A percentile compares a stretch with the other conserved stretches of the same genome.
phyloP scores from a whole-genome alignment of 2,888 invertebrate species.

The Rhorus exstirpatorius region DNA sequence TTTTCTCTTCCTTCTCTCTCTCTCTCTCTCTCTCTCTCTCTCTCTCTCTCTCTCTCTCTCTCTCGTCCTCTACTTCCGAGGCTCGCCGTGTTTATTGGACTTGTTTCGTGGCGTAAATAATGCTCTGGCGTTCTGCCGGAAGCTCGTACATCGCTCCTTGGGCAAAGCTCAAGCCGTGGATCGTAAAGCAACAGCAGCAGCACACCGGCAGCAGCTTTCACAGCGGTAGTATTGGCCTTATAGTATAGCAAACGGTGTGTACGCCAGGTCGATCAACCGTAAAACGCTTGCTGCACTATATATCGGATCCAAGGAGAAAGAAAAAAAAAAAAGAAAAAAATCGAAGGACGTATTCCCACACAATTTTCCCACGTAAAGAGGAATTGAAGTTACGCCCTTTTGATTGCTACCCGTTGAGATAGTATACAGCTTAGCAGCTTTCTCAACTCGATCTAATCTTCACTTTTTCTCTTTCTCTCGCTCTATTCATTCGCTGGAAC shows the following conservation, averaged over 20 bases:
- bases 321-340: background rate
- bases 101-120: constrained; percentile 81
- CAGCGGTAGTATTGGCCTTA: constrained; percentile 33
- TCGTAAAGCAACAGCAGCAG: constrained; percentile 76
- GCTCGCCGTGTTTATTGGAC: constrained; percentile 78
- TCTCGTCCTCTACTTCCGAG: constrained; percentile 53
- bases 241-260: constrained; percentile 21
- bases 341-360: background rate
- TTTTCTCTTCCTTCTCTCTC: constrained; percentile 20
- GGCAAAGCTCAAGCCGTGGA: constrained; percentile 72
- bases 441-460: constrained; percentile 22
- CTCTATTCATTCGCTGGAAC: background rate
- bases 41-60: constrained; percentile 34
- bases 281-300: constrained; percentile 63
- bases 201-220: constrained; percentile 46
- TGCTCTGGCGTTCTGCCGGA: constrained; percentile 76
- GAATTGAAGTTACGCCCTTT: background rate
- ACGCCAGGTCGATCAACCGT: constrained; percentile 73
- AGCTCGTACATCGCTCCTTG: constrained; percentile 77
- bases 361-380: background rate
- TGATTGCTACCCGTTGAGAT: constrained; percentile 18
- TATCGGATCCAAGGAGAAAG: background rate
- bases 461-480: background rate
- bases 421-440: constrained; percentile 34
- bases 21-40: background rate